Percentiles rank a stretch among this genome's conserved stretches.
These are phyloP conservation scores for Anguilla rostrata DNA, from an alignment of 2,113 vertebrate species.

Conservation along the genomic window DNA sequence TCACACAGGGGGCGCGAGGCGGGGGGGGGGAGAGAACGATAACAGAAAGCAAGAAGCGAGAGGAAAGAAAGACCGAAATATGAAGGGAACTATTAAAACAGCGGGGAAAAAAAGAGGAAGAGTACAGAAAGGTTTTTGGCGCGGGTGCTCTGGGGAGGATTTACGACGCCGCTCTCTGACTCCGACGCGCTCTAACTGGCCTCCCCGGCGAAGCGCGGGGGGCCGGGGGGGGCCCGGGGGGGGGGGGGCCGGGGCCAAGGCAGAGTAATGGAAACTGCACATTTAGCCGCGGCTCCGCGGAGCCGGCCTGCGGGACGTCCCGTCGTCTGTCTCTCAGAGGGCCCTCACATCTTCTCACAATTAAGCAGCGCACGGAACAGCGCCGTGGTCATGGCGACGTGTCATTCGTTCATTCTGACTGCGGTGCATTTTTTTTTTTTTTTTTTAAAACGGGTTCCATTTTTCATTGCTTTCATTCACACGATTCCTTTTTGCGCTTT, in stretches of 20 bases:
- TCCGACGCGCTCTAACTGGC: not conserved
- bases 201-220: not conserved
- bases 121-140: not conserved
- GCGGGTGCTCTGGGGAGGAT: not conserved
- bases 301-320: not conserved
- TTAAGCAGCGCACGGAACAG: not conserved
- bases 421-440: not conserved
- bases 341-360: not conserved
- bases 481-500: not conserved
- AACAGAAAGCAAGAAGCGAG: not conserved
- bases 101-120: not conserved
- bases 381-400: not conserved
- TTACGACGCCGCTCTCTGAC: not conserved
- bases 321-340: not conserved
- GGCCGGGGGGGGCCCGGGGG: too few relatives aligned
- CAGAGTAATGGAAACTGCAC: constrained; percentile 4
- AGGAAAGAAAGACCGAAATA: too few relatives aligned
- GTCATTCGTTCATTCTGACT: not conserved
- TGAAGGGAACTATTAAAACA: too few relatives aligned
- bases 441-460: not conserved
- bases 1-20: too few relatives aligned
- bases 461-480: not conserved
- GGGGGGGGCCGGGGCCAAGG: not conserved
- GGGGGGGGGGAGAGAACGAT: not conserved
- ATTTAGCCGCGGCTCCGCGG: not conserved